Conservation (phyloP, 2,113 vertebrate genomes). For the Nanorana parkeri region DNA sequence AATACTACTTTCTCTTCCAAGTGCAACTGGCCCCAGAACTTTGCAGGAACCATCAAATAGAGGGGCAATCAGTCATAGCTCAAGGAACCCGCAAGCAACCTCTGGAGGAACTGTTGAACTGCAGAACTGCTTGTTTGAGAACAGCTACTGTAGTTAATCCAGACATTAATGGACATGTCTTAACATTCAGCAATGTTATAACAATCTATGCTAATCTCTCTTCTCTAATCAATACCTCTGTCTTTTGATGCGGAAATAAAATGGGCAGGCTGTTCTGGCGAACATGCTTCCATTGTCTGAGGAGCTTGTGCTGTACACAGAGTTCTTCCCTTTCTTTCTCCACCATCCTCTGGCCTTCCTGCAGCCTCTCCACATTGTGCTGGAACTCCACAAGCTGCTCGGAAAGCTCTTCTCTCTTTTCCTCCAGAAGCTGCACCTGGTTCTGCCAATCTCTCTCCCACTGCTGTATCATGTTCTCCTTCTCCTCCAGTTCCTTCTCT, state of each 20-base stretch:
- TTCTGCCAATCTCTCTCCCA: slow-evolving; percentile 63
- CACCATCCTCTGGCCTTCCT: slow-evolving; percentile 75
- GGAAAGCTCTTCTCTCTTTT: slow-evolving; percentile 57
- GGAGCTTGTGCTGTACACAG: slow-evolving; percentile 67
- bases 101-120: no score
- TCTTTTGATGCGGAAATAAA: slow-evolving; percentile 53
- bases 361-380: slow-evolving; percentile 74
- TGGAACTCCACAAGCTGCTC: slow-evolving; percentile 76
- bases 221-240: slow-evolving; percentile 65
- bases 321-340: slow-evolving; percentile 67
- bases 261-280: slow-evolving; percentile 77
- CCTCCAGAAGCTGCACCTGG: slow-evolving; percentile 69
- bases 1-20: no score
- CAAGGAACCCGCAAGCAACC: no score
- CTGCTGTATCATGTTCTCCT: slow-evolving; percentile 64
- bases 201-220: no score
- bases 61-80: no score
- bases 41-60: no score
- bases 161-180: no score
- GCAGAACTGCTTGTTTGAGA: no score
- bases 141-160: no score
- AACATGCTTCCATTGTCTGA: slow-evolving; percentile 76
- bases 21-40: no score
- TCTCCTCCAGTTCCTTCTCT: slow-evolving; percentile 69
- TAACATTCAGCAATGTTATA: no score